phyloP scores from a whole-genome alignment of 2,797 vertebrate genomes.

The Taenioides sp. region DNA sequence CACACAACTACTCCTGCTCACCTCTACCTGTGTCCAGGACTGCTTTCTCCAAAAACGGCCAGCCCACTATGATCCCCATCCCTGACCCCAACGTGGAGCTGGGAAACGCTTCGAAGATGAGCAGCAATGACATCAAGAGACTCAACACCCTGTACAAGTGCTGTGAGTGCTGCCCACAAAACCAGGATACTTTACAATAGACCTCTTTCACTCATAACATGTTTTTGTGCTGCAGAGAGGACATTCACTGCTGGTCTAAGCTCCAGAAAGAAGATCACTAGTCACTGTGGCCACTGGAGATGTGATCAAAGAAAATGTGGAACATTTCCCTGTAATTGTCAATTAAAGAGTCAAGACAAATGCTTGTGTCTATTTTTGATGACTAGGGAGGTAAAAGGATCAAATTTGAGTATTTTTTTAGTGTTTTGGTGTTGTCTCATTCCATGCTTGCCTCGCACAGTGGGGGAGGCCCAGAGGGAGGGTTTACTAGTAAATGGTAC shows the following conservation, averaged over 20 bases:
- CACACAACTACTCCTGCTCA: neutral
- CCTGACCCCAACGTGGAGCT: slow-evolving; percentile 59
- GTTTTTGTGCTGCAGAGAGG: neutral
- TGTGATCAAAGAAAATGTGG: neutral
- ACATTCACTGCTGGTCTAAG: neutral
- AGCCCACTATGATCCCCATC: slow-evolving; percentile 70
- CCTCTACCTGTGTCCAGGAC: slow-evolving; percentile 22
- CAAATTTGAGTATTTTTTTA: too few species aligned
- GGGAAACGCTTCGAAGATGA: slow-evolving; percentile 67
- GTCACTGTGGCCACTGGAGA: neutral
- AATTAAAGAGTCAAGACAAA: neutral
- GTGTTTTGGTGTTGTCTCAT: too few species aligned
- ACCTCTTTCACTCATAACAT: neutral
- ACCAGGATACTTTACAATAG: neutral
- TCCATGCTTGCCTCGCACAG: too few species aligned
- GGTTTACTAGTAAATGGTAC: too few species aligned
- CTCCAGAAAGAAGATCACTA: too few species aligned
- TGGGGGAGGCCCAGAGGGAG: too few species aligned
- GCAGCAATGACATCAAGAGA: slow-evolving; percentile 56
- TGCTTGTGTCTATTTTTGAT: too few species aligned
- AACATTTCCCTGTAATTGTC: neutral
- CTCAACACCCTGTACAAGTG: slow-evolving; percentile 71
- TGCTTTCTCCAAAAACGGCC: slow-evolving; percentile 69
- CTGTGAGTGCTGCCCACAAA: slow-evolving; percentile 43
- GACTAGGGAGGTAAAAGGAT: too few species aligned